Evolutionary conservation across 2,797 vertebrate species (phyloP).

Genomic region (Prunella strophiata): DNA sequence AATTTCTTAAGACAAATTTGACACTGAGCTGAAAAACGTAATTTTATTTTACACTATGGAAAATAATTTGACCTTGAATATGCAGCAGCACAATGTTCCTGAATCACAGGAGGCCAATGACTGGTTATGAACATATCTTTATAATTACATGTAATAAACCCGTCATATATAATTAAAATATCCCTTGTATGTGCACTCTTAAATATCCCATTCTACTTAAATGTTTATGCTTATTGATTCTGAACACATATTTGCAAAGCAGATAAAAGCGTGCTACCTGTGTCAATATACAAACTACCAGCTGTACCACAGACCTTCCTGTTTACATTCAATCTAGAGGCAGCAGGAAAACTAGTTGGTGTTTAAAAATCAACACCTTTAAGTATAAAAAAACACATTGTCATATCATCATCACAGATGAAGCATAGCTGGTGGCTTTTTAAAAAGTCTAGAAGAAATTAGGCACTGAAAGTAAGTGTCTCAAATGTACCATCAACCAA

Average conservation of each 20-base stretch:
- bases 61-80: constrained; percentile 34
- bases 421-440: not conserved
- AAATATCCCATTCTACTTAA: not conserved
- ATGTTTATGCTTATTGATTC: not conserved
- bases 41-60: not conserved
- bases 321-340: not conserved
- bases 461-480: not conserved
- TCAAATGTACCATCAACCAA: not conserved
- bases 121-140: not conserved
- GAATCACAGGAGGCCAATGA: constrained; percentile 12
- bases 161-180: constrained; percentile 2
- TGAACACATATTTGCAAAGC: not conserved
- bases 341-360: not conserved
- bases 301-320: not conserved
- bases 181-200: not conserved
- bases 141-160: constrained; percentile 16
- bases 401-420: not conserved
- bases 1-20: constrained; percentile 54
- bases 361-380: not conserved
- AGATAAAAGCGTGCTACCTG: not conserved
- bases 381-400: not conserved
- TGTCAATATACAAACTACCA: not conserved
- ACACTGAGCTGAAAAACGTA: constrained; percentile 10
- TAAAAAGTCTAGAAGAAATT: not conserved
- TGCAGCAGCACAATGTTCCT: not conserved